These are phyloP conservation scores for Tragopan temminckii DNA, from an alignment of 2,797 vertebrate species.

Conservation along the genomic window DNA sequence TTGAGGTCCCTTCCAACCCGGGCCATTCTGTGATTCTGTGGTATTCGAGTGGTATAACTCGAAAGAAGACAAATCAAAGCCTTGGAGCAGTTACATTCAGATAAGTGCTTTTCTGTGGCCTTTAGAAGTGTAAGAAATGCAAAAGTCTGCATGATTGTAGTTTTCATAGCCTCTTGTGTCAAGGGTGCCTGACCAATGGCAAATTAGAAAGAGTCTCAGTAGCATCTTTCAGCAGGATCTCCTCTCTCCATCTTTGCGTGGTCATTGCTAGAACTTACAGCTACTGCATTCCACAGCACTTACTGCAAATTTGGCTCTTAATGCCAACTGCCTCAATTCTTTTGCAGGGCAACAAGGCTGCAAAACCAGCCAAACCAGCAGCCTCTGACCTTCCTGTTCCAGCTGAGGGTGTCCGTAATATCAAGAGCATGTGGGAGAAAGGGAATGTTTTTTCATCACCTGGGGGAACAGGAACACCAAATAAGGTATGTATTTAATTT, in stretches of 20 bases:
- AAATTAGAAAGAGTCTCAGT: background rate
- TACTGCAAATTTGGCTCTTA: background rate
- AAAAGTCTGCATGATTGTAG: background rate
- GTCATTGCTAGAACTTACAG: background rate
- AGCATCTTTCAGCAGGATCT: background rate
- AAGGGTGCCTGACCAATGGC: background rate
- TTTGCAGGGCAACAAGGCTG: slow-evolving; percentile 88
- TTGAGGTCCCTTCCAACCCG: too few relatives aligned
- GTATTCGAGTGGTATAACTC: background rate
- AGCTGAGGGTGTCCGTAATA: slow-evolving; percentile 90
- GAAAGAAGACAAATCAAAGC: background rate
- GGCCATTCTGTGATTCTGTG: too few relatives aligned
- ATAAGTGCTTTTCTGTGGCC: background rate
- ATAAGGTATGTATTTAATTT: slow-evolving; percentile 86
- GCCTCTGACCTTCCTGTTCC: slow-evolving; percentile 91
- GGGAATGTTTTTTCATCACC: slow-evolving; percentile 92
- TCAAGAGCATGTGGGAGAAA: slow-evolving; percentile 99
- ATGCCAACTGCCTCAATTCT: background rate
- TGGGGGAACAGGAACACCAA: slow-evolving; percentile 84
- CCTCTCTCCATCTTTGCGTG: background rate
- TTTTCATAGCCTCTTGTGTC: rapidly evolving
- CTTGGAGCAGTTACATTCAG: background rate
- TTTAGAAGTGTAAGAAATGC: background rate
- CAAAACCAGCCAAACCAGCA: slow-evolving; percentile 86
- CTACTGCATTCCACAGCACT: background rate